Evolutionary conservation across 2,113 vertebrate species (phyloP), one percentile per base, ranked within the genome.

Genomic region (Crotophaga sulcirostris): DNA sequence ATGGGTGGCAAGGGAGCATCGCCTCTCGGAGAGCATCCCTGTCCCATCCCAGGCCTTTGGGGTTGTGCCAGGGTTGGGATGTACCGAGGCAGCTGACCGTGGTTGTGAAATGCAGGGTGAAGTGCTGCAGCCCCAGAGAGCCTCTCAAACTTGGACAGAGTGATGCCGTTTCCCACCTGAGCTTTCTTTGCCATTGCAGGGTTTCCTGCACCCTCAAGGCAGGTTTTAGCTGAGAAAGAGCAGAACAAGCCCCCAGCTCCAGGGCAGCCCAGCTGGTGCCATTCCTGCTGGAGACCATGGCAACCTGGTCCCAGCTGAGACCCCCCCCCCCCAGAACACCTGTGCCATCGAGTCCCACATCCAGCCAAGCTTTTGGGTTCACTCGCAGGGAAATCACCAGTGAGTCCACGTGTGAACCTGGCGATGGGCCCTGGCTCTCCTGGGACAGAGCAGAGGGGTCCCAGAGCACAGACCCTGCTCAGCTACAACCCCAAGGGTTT

Each of bases 391-490:
- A 36, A 54, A 70, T 10, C 38, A 7, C 24, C 54, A 3, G 9
- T 2, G 2, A 34, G 8, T 5, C 68, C 74, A 20, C 0, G 4
- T 5, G 72, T 0, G 25, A 49, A 2, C 8, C 21, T 7, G 3
- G 44, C 58, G 55, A 33, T 0, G 16, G 17, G 7, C 9, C 23
- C n/a, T 4, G 34, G 38, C 42, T 58, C n/a, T 7, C 19, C 2
- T 0, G 18, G 38, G 24, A 58, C 11, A 7, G 34, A 34, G 54
- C n/a, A 18, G 31, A 16, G 34, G 19, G 3, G 12, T 10, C 56
- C 42, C 55, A 13, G 33, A 24, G 49, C 54, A 23, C 4, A 6
- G n/a, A 23, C 10, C 17, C 54, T 0, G 3, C 23, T 44, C 31
- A 45, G 51, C 45, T 78, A 7, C 80, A 17, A 3, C 6, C 23